Conservation (phyloP, 1,140 invertebrate species). For the Sitobion miscanthi region DNA sequence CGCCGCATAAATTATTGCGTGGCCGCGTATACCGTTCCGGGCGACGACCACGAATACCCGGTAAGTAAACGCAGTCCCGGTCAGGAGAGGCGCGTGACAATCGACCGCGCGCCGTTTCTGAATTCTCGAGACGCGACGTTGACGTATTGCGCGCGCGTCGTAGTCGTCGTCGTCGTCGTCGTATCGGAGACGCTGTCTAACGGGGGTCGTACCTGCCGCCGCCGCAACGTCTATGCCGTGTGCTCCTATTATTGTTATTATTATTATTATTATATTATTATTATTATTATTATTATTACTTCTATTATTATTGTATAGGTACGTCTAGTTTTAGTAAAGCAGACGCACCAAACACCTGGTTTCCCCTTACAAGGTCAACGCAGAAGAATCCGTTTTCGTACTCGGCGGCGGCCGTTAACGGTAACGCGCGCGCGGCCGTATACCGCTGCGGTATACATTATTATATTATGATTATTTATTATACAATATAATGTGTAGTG, state of each 20-base stretch:
- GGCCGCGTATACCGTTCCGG: background rate
- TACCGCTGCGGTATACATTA: background rate
- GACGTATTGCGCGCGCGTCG: background rate
- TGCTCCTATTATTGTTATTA: constrained; percentile 21
- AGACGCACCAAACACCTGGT: constrained; percentile 25
- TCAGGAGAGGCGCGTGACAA: constrained; percentile 33
- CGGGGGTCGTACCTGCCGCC: background rate
- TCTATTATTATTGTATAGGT: background rate
- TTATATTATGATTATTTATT: no score
- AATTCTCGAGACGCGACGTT: constrained; percentile 12
- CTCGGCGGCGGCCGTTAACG: background rate
- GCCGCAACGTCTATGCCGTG: background rate
- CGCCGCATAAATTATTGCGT: background rate
- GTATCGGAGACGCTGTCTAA: background rate
- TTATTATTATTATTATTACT: constrained; percentile 10
- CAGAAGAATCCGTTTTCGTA: constrained; percentile 4
- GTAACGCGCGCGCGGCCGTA: background rate
- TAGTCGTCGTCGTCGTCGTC: background rate
- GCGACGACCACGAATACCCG: background rate
- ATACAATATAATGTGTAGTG: background rate
- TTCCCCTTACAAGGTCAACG: constrained; percentile 34
- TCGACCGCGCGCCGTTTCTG: background rate
- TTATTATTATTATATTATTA: background rate
- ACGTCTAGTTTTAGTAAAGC: background rate
- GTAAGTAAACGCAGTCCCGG: background rate